Evolutionary conservation across 1,140 invertebrate genomes (phyloP).

Genomic region (Micrasema minimum): DNA sequence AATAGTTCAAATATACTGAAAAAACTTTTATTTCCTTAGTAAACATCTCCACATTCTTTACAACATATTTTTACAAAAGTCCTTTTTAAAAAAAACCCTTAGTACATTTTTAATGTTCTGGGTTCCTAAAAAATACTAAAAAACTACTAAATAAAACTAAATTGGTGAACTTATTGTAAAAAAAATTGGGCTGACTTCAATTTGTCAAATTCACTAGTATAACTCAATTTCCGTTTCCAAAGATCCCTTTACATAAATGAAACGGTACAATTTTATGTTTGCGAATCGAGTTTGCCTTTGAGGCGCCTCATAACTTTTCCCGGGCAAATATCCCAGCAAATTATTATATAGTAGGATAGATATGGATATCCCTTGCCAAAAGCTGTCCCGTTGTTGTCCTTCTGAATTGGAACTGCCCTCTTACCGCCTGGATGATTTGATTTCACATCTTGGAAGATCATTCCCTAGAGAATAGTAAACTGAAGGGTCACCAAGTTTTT

Average conservation of each 20-base stretch:
- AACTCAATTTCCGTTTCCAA: no score
- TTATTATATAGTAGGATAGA: constrained; percentile 11
- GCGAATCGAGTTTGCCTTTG: not conserved
- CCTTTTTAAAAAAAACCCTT: no score
- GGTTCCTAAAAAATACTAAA: no score
- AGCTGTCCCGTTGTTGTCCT: constrained; percentile 24
- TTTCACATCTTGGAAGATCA: constrained; percentile 20
- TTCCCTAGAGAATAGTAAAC: constrained; percentile 14
- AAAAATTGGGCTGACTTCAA: no score
- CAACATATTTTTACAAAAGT: no score
- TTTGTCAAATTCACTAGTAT: no score
- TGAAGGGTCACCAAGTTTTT: constrained; percentile 12
- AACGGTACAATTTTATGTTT: constrained; percentile 8
- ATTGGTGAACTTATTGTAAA: no score
- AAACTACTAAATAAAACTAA: no score
- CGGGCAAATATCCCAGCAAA: constrained; percentile 10
- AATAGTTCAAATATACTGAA: no score
- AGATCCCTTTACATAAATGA: constrained; percentile 1
- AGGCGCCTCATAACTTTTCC: constrained; percentile 12
- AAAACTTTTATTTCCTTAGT: no score
- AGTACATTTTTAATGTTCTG: no score
- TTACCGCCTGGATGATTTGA: constrained; percentile 33
- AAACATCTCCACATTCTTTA: no score
- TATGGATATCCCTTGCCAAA: not conserved
- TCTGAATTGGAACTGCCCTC: constrained; percentile 18